These are phyloP conservation scores for Meteorus colon DNA, from an alignment of 2,888 invertebrate genomes.

Conservation along the genomic window DNA sequence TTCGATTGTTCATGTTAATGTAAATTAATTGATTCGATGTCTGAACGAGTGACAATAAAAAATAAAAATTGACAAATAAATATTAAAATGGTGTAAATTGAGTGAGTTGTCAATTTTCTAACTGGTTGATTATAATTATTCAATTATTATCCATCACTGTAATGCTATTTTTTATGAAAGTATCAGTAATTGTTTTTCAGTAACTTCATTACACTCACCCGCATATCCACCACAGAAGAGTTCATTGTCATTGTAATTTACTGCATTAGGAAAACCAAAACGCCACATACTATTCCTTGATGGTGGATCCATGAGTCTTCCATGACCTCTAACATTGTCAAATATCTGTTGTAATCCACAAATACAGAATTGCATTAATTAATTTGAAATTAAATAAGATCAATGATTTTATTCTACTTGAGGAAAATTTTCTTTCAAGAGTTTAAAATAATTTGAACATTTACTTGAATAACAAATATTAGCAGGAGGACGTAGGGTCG, in stretches of 20 bases:
- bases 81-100: too few relatives aligned
- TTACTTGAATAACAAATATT: background rate
- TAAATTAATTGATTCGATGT: too few relatives aligned
- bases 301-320: conserved; percentile 93
- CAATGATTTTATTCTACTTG: too few relatives aligned
- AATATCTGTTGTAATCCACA: background rate
- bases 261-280: conserved; percentile 94
- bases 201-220: conserved; percentile 74
- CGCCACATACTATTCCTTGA: conserved; percentile 96
- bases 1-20: too few relatives aligned
- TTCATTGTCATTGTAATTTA: conserved; percentile 96
- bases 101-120: background rate
- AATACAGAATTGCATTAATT: too few relatives aligned
- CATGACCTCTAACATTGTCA: conserved; percentile 81
- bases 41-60: too few relatives aligned
- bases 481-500: background rate
- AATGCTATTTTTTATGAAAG: background rate
- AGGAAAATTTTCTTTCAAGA: too few relatives aligned
- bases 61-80: too few relatives aligned
- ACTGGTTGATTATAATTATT: background rate
- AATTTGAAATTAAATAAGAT: too few relatives aligned
- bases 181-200: background rate
- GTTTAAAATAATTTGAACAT: too few relatives aligned
- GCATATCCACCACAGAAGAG: conserved; percentile 94
- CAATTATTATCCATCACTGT: background rate